phyloP scores from a whole-genome alignment of 2,888 invertebrate species.

The Dilophus febrilis region DNA sequence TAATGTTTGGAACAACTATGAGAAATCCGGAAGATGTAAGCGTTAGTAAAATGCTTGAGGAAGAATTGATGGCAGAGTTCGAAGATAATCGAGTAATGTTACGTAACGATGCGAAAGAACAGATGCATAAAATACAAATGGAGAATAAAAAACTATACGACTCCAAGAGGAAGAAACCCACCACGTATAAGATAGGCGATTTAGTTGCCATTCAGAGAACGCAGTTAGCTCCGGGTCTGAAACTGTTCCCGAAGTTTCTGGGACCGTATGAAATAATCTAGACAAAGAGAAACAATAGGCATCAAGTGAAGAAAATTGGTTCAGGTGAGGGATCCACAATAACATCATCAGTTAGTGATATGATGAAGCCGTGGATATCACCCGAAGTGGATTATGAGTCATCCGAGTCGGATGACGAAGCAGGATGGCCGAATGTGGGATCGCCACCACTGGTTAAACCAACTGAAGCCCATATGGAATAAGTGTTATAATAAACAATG shows the following conservation, averaged over 20 bases:
- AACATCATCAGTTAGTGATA: too few relatives aligned
- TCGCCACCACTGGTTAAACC: too few relatives aligned
- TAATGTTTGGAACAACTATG: slow-evolving; percentile 1
- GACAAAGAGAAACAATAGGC: background rate
- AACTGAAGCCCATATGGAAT: too few relatives aligned
- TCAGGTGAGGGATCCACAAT: background rate
- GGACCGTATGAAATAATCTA: background rate
- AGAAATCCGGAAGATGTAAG: background rate
- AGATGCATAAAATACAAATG: background rate
- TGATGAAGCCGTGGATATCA: too few relatives aligned
- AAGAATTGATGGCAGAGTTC: background rate
- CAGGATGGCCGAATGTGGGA: too few relatives aligned
- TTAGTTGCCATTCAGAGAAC: background rate
- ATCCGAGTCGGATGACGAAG: too few relatives aligned
- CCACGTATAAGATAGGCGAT: background rate
- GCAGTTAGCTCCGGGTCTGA: background rate
- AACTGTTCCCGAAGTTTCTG: background rate
- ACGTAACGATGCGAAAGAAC: background rate
- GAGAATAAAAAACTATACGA: background rate
- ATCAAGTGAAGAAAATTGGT: background rate
- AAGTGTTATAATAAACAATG: too few relatives aligned
- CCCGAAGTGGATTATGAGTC: too few relatives aligned
- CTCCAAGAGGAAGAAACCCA: background rate
- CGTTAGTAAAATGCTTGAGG: background rate
- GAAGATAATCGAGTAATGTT: background rate